A percentile compares a stretch with the other conserved stretches of the same genome.
Evolutionary conservation across 2,113 vertebrate species (phyloP).

Genomic region (Aegithalos caudatus): DNA sequence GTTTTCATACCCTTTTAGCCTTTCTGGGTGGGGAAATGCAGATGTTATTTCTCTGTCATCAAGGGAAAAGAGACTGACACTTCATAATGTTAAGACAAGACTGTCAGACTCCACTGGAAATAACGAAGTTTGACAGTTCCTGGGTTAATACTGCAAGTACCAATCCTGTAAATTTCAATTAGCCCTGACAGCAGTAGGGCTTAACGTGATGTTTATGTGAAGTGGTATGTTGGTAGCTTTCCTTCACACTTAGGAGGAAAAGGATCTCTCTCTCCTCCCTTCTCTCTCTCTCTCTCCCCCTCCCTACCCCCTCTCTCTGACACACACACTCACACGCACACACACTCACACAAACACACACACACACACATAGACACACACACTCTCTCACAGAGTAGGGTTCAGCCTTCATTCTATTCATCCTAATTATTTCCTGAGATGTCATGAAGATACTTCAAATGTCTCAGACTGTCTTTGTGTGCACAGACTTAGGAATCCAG

Average conservation of each 20-base stretch:
- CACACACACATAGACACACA: neutral
- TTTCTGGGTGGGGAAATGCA: constrained; percentile 30
- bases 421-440: neutral
- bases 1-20: neutral
- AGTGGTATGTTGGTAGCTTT: constrained; percentile 44
- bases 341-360: neutral
- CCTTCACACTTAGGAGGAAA: constrained; percentile 40
- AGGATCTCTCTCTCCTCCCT: neutral
- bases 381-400: neutral
- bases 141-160: constrained; percentile 45
- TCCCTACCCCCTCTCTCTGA: neutral
- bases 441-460: neutral
- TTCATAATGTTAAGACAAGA: constrained; percentile 33
- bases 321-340: neutral
- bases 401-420: neutral
- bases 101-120: constrained; percentile 34
- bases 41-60: constrained; percentile 47
- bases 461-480: neutral
- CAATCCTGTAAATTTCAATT: constrained; percentile 49
- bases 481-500: neutral
- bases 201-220: constrained; percentile 54
- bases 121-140: constrained; percentile 53
- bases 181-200: constrained; percentile 21
- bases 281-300: too few relatives aligned
- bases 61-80: constrained; percentile 55